Conservation (phyloP, 2,888 invertebrate genomes). For the Girardia tigrina region DNA sequence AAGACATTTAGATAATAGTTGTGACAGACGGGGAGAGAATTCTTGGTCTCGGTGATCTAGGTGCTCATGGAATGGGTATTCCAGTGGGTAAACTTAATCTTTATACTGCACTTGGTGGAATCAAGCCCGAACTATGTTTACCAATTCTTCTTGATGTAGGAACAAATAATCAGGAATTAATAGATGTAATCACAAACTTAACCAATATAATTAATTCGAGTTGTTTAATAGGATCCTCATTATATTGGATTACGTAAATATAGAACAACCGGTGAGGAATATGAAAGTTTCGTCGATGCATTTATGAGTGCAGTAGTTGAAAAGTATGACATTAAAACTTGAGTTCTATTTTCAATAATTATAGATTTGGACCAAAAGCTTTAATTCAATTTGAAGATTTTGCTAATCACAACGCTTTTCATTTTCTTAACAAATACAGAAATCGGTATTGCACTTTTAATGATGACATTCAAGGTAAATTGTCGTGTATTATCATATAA, state of each 20-base stretch:
- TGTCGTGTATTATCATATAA: slow-evolving; percentile 71
- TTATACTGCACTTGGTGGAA: slow-evolving; percentile 89
- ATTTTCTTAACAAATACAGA: slow-evolving; percentile 74
- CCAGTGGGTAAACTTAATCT: slow-evolving; percentile 89
- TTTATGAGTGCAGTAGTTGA: slow-evolving; percentile 80
- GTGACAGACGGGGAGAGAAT: slow-evolving; percentile 97
- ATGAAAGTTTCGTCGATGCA: slow-evolving; percentile 86
- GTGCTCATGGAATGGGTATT: slow-evolving; percentile 95
- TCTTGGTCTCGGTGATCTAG: slow-evolving; percentile 86
- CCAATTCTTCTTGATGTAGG: slow-evolving; percentile 87
- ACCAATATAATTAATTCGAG: background rate
- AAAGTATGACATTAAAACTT: slow-evolving; percentile 39
- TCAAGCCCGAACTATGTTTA: slow-evolving; percentile 82
- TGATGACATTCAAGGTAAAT: slow-evolving; percentile 92
- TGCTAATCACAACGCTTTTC: slow-evolving; percentile 88
- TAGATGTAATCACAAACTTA: slow-evolving; percentile 41
- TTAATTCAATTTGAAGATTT: slow-evolving; percentile 85
- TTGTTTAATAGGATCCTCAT: slow-evolving; percentile 65
- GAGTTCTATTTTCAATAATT: slow-evolving; percentile 35
- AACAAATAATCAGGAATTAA: slow-evolving; percentile 63
- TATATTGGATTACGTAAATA: slow-evolving; percentile 81
- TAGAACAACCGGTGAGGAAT: slow-evolving; percentile 66
- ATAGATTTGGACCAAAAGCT: slow-evolving; percentile 53
- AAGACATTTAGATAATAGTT: slow-evolving; percentile 57
- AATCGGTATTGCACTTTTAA: slow-evolving; percentile 83